phyloP scores from a whole-genome alignment of 2,113 vertebrate genomes.

The Neolamprologus sp. region DNA sequence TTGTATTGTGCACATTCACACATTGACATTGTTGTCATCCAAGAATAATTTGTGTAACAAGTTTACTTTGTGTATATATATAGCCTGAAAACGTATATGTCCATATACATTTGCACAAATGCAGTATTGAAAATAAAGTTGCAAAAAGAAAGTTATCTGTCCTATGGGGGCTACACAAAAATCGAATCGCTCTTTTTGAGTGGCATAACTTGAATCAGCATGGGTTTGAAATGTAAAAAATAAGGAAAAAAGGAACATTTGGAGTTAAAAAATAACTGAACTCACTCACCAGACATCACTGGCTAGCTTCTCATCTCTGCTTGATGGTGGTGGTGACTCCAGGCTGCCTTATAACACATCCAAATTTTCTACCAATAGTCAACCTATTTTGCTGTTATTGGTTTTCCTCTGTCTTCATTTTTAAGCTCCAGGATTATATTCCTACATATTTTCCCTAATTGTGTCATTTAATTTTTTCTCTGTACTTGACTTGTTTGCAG shows the following conservation, averaged over 20 bases:
- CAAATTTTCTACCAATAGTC: not conserved
- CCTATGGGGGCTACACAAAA: not conserved
- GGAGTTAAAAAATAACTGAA: not conserved
- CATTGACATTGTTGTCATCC: not conserved
- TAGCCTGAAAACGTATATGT: not conserved
- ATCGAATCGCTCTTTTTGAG: not conserved
- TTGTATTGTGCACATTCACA: not conserved
- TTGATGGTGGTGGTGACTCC: not conserved
- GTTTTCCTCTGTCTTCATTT: not conserved
- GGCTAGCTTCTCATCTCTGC: not conserved
- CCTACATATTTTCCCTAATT: not conserved
- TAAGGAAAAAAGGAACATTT: not conserved
- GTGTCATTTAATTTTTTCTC: not conserved
- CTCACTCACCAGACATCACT: not conserved
- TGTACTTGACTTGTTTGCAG: not conserved
- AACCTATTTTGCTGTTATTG: not conserved
- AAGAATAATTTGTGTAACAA: not conserved
- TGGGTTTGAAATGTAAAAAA: not conserved
- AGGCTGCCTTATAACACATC: not conserved
- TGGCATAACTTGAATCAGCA: not conserved
- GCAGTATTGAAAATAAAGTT: not conserved
- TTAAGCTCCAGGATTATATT: not conserved
- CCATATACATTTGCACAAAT: not conserved
- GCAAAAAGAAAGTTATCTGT: not conserved
- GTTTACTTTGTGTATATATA: not conserved